Percentiles rank a stretch among this genome's conserved stretches.
Conservation (phyloP, 2,888 invertebrate genomes). For the Pharmacophagus antenor region DNA sequence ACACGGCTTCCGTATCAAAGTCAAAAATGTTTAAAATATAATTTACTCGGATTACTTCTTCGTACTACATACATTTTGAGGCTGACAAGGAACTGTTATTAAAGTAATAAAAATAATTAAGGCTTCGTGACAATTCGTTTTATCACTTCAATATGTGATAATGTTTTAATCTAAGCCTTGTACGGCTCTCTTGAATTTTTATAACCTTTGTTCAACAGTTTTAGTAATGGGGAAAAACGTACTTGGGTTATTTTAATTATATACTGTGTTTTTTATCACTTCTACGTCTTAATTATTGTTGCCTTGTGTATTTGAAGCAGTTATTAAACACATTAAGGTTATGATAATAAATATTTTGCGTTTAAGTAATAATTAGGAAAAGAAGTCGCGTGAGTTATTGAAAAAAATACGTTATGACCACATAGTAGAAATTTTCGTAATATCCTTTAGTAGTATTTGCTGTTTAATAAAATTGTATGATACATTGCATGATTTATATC, state of each 20-base stretch:
- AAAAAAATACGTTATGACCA: no score
- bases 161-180: slow-evolving; percentile 28
- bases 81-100: slow-evolving; percentile 27
- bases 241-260: slow-evolving; percentile 10
- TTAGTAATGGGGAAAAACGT: slow-evolving; percentile 20
- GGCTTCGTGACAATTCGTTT: slow-evolving; percentile 26
- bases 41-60: slow-evolving; percentile 10
- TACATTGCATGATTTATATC: no score
- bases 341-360: no score
- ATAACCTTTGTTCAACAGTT: slow-evolving; percentile 20
- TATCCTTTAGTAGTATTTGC: no score
- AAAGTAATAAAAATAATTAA: slow-evolving; percentile 27
- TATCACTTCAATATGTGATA: slow-evolving; percentile 29
- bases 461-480: no score
- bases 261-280: no score
- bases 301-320: no score
- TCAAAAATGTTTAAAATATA: slow-evolving; percentile 29
- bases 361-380: no score
- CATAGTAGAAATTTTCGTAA: no score
- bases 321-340: no score
- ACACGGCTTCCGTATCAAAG: slow-evolving; percentile 42
- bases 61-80: slow-evolving; percentile 16
- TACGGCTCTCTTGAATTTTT: slow-evolving; percentile 19
- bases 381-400: no score
- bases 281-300: no score